Percentiles rank a stretch among this genome's conserved stretches.
Conservation (phyloP, 2,888 invertebrate species). For the Xanthia togata region DNA sequence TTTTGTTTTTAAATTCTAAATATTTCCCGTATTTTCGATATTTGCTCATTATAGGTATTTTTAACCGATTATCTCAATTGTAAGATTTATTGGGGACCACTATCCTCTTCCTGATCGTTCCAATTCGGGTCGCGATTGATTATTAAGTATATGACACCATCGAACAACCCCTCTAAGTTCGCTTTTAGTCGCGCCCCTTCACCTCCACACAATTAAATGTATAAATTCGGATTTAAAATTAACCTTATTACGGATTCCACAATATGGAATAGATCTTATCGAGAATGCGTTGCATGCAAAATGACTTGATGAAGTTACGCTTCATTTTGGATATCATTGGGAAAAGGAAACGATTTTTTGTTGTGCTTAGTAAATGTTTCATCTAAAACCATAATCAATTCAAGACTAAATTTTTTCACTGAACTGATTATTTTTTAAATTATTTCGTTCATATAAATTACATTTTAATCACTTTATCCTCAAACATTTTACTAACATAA, state of each 20-base stretch:
- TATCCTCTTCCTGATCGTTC: conserved; percentile 10
- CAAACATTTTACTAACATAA: not conserved
- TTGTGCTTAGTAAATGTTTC: not conserved
- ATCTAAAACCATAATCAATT: not conserved
- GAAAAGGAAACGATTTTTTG: not conserved
- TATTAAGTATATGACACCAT: not conserved
- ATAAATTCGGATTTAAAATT: conserved; percentile 15
- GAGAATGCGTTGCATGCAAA: not conserved
- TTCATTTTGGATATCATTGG: not conserved
- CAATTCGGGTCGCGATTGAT: conserved; percentile 1
- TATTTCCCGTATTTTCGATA: not conserved
- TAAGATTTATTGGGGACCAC: not conserved
- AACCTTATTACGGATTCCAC: conserved; percentile 1
- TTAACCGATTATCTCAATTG: not conserved
- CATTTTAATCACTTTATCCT: not conserved
- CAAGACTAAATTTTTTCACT: not conserved
- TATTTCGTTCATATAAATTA: not conserved
- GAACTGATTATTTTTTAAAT: too few relatives aligned
- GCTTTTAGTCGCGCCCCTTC: conserved; percentile 17
- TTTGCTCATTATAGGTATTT: not conserved
- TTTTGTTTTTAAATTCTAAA: not conserved
- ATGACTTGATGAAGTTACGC: not conserved
- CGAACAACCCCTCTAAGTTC: conserved; percentile 17
- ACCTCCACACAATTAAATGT: conserved; percentile 17
- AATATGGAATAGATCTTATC: not conserved